Evolutionary conservation across 2,113 vertebrate genomes (phyloP).

Genomic region (Dipodomys ordii): DNA sequence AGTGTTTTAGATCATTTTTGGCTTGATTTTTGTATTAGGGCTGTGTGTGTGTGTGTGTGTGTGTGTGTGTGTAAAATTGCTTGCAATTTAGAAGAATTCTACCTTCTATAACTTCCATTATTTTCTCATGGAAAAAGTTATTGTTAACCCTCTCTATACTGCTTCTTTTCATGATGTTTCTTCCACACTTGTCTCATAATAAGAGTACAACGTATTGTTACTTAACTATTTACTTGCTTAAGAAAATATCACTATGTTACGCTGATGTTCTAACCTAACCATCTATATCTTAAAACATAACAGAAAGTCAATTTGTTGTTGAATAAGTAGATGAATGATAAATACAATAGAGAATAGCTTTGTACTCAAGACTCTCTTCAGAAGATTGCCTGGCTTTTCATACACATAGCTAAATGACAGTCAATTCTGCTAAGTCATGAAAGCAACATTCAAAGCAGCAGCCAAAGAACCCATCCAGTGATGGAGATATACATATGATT

Average conservation of each 20-base stretch:
- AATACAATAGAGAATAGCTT: not conserved
- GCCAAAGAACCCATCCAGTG: not conserved
- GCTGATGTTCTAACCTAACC: not conserved
- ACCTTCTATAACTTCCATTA: not conserved
- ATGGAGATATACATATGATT: not conserved
- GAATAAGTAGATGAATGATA: not conserved
- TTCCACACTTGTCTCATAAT: not conserved
- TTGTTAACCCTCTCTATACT: not conserved
- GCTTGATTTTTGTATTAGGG: not conserved
- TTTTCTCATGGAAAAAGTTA: constrained; percentile 5
- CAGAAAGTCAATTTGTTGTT: not conserved
- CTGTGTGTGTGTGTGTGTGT: no score
- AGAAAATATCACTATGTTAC: not conserved
- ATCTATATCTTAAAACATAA: not conserved
- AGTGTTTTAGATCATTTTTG: not conserved
- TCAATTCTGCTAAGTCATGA: not conserved
- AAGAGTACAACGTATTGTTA: not conserved
- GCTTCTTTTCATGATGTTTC: not conserved
- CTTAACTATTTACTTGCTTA: not conserved
- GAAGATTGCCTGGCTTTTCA: not conserved
- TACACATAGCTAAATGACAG: not conserved
- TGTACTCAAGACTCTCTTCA: not conserved
- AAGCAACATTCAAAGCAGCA: not conserved
- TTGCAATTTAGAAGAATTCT: not conserved
- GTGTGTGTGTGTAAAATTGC: not conserved